phyloP scores from a whole-genome alignment of 2,113 vertebrate genomes.

The Oriolus oriolus region DNA sequence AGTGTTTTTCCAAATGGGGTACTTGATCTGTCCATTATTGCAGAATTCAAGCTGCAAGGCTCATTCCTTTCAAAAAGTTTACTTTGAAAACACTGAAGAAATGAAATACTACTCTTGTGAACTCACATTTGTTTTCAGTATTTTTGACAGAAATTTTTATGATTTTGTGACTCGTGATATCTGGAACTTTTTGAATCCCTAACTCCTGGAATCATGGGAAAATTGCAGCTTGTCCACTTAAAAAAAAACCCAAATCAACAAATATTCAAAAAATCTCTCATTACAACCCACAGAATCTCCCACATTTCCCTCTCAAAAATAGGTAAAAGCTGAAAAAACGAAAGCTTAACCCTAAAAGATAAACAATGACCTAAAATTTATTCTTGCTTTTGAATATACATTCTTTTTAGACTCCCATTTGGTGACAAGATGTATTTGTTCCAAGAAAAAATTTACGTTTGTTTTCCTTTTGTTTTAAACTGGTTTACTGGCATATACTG shows the following conservation, averaged over 20 bases:
- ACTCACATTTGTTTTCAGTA: background rate
- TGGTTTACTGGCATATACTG: background rate
- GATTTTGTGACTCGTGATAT: background rate
- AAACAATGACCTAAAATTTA: background rate
- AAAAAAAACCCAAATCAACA: background rate
- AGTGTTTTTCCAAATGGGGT: accelerated
- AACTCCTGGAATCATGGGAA: background rate
- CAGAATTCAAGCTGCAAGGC: background rate
- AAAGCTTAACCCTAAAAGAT: background rate
- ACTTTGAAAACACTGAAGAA: background rate
- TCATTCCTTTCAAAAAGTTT: background rate
- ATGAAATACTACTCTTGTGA: background rate
- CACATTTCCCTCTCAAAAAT: accelerated
- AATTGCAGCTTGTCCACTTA: background rate
- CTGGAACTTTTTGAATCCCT: background rate
- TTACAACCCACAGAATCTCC: background rate
- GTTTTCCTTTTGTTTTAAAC: background rate
- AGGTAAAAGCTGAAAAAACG: background rate
- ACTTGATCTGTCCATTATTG: background rate
- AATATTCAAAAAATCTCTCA: background rate
- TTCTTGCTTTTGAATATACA: background rate
- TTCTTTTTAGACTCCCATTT: background rate
- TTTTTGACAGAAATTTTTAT: background rate
- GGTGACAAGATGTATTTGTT: background rate
- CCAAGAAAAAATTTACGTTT: background rate